Base-by-base conservation (phyloP, 2,797 vertebrate species). In the Hoplostethus atlanticus region DNA sequence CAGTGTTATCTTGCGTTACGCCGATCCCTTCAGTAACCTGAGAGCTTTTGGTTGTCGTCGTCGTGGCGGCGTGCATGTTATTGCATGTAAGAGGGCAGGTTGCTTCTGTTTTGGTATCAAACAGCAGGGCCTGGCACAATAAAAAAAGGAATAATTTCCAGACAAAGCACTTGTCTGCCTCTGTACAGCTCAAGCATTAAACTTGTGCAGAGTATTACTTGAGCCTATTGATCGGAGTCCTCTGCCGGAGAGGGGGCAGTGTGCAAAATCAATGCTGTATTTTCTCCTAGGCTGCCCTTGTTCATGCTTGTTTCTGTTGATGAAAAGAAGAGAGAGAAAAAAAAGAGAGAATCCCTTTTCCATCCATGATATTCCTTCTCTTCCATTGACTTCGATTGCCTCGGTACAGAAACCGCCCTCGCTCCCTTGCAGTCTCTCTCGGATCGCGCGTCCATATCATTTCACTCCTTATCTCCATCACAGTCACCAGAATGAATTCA, bases 181-280 rank as follows among this genome's bases (percentile, higher is more conserved):
- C 76, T 84, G 85, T 81, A 85, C 85, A 79, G 90, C 81, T 83
- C 71, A 69, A 84, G 87, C 89, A 89, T 89, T 91, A 93, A 91
- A 92, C 91, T 89, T 93, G 84, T 86, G 86, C 85, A 75, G 87
- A 90, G 86, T 89, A 92, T 91, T 93, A 91, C 90, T 92, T 81
- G 80, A 89, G 82, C 87, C 73, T 91, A 93, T 93, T 88, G 92
- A 93, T 93, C 74, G 67, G 69, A 80, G 83, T 89, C 83, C 87
- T 91, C 84, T 90, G 90, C 86, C 73, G 78, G 71, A 78, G 90
- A 87, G 84, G 86, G 87, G 83, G 76, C 74, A 82, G 89, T 80
- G 91, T 89, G 91, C 90, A 92, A 87, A 93, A 94, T 94, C 92
- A 91, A 92, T 93, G 90, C 84, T 87, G 92, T 91, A 91, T 93